A percentile compares a stretch with the other conserved stretches of the same genome.
Conservation (phyloP, 2,888 invertebrate species). For the Nasonovia ribisnigri region DNA sequence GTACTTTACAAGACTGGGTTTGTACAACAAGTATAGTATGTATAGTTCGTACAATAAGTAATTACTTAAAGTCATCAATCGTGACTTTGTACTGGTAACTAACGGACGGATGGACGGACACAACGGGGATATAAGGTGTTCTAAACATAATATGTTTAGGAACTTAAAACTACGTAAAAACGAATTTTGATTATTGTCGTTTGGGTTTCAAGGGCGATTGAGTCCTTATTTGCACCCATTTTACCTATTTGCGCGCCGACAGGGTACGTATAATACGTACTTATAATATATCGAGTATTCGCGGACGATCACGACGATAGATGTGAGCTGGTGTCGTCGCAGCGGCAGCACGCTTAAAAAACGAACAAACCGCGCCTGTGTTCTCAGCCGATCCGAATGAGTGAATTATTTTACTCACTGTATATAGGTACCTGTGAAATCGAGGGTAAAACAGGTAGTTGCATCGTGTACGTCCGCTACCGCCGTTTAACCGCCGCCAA, state of each 20-base stretch:
- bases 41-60: too few relatives aligned
- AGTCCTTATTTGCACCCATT: too few relatives aligned
- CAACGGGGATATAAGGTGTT: too few relatives aligned
- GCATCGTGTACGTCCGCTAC: background rate
- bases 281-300: background rate
- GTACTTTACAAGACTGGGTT: too few relatives aligned
- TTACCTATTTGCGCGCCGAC: too few relatives aligned
- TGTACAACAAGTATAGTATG: too few relatives aligned
- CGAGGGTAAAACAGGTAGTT: constrained; percentile 56
- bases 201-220: background rate
- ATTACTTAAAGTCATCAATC: too few relatives aligned
- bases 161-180: background rate
- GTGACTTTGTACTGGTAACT: too few relatives aligned
- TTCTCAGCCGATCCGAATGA: background rate
- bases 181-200: background rate
- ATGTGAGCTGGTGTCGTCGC: background rate
- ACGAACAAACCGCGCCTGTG: background rate
- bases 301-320: background rate
- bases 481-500: constrained; percentile 21
- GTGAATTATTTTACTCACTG: background rate
- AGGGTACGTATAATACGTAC: too few relatives aligned
- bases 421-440: constrained; percentile 38
- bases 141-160: too few relatives aligned
- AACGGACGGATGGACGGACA: too few relatives aligned
- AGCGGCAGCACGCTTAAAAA: background rate